Percentiles rank a stretch among this genome's conserved stretches.
phyloP scores from a whole-genome alignment of 2,113 vertebrate species.

The Sporophila hypoxantha region DNA sequence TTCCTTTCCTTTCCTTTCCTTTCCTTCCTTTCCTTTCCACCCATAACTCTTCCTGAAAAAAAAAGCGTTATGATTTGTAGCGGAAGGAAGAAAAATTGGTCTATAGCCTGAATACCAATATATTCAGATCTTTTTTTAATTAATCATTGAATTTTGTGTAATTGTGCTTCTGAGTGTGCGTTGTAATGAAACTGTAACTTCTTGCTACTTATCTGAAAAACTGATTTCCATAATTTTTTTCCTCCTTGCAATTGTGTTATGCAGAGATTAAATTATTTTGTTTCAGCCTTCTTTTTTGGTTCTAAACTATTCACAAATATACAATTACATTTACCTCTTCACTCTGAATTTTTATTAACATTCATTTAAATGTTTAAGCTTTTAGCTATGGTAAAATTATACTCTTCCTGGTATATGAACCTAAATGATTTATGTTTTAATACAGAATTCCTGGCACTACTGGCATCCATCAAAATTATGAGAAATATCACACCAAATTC shows the following conservation, averaged over 20 bases:
- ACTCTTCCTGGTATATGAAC: neutral
- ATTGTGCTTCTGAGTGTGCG: too few relatives aligned
- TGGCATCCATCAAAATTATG: neutral
- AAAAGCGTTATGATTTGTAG: neutral
- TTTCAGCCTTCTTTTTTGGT: neutral
- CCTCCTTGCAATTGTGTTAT: neutral
- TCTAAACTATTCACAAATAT: neutral
- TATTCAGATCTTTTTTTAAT: neutral
- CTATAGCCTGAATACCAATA: neutral
- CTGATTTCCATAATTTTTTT: neutral
- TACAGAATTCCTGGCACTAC: neutral
- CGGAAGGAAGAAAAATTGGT: fast-evolving
- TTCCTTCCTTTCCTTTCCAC: too few relatives aligned
- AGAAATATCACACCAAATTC: neutral
- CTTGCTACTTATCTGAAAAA: neutral
- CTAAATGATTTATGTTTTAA: neutral
- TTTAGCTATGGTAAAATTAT: neutral
- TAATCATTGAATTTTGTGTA: neutral
- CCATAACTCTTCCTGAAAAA: neutral
- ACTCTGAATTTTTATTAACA: neutral
- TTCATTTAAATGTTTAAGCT: neutral
- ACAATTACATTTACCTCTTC: neutral
- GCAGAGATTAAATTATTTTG: neutral
- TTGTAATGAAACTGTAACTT: neutral
- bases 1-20: neutral